phyloP scores from a whole-genome alignment of 1,140 invertebrate genomes.

The Phenacoccus solenopsis region DNA sequence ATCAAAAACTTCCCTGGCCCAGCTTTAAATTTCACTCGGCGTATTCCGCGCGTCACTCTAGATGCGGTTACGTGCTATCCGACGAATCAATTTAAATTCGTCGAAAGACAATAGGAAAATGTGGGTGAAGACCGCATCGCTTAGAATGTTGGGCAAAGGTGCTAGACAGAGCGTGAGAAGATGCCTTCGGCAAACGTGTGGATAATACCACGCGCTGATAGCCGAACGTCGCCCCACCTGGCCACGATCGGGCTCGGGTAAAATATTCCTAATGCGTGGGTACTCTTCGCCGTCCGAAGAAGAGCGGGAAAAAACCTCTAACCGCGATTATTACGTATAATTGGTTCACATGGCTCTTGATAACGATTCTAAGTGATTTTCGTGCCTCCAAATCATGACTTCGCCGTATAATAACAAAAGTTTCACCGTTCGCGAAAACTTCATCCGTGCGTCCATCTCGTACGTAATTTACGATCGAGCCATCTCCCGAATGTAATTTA shows the following conservation, averaged over 20 bases:
- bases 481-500: too few species aligned
- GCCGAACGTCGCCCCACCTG: not conserved
- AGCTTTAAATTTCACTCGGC: too few species aligned
- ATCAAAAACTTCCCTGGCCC: too few species aligned
- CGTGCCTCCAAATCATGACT: not conserved
- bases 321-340: not conserved
- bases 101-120: not conserved
- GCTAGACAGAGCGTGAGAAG: conserved; percentile 7
- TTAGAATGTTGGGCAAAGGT: conserved; percentile 3
- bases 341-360: not conserved
- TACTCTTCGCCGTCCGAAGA: too few species aligned
- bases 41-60: too few species aligned
- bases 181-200: conserved; percentile 15
- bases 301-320: not conserved
- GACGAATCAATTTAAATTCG: not conserved
- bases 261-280: too few species aligned
- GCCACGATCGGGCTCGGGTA: not conserved
- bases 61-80: too few species aligned
- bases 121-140: not conserved
- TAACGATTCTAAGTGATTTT: not conserved
- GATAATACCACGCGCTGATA: conserved; percentile 7
- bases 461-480: too few species aligned
- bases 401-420: not conserved
- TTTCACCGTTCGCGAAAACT: too few species aligned
- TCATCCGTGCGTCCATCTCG: too few species aligned